Evolutionary conservation across 2,888 invertebrate species (phyloP), one percentile per base, ranked within the genome.

Genomic region (Apocheima hispidaria): DNA sequence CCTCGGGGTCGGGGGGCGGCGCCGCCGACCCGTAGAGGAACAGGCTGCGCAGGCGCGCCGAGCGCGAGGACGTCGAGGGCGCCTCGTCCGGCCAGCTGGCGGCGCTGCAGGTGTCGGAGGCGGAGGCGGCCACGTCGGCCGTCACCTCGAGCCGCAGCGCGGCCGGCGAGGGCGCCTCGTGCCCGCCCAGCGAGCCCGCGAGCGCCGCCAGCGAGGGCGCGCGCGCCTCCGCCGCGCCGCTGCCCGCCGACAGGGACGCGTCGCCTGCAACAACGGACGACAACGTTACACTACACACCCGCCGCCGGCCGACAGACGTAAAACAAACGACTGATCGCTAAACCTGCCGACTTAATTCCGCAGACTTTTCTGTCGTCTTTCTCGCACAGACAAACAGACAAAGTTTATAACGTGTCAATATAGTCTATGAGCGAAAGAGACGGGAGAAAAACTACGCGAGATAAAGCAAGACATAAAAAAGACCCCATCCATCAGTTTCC

Each of bases 201-300:
- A 91, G 86, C 60, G 88, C 91, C 3, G 91, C 90, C 65, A 91
- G 84, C 49, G 91, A 91, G 30, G 90, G 76, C 68, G 90, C 91
- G 54, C 90, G 88, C 35, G 65, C 83, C 66, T 86, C 89, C 51
- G 84, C 88, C 57, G 79, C 80, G 61, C 77, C 79, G 12, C 90
- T 90, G 3, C 89, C 90, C 65, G 86, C 87, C 7, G 92, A 92
- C 28, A 92, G 80, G 0, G 92, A 92, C 59, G 92, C 91, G 82
- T 92, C 92, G 21, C 92, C 91, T 92, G 79, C 1, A 41, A 44
- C 51, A 16, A 36, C 12, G 16, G n/a, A n/a, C 1, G 46, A 41
- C 6, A 12, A 9, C 3, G 10, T 18, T 14, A n/a, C n/a, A n/a
- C n/a, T n/a, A n/a, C n/a, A n/a, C n/a, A n/a, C n/a, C n/a, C n/a